Percentiles rank a stretch among this genome's conserved stretches.
Evolutionary conservation across 2,797 vertebrate species (phyloP).

Genomic region (Alfaro cultratus): DNA sequence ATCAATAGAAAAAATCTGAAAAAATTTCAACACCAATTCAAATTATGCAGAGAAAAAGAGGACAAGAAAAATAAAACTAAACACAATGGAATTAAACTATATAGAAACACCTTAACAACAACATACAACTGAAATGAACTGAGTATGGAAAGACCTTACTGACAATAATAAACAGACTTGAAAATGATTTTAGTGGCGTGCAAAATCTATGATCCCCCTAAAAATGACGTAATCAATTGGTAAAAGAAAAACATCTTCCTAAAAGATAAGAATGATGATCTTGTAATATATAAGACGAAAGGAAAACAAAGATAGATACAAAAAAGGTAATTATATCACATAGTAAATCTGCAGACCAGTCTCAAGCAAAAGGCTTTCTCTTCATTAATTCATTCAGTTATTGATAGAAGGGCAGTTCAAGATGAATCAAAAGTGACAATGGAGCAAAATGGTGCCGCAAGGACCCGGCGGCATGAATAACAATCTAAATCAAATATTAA

Average conservation of each 20-base stretch:
- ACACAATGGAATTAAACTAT: background rate
- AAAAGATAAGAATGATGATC: background rate
- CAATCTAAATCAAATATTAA: constrained; percentile 72
- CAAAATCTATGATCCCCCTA: background rate
- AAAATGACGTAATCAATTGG: background rate
- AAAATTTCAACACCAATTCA: background rate
- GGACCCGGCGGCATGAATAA: constrained; percentile 60
- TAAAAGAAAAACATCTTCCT: background rate
- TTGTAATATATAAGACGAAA: background rate
- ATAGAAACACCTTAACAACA: background rate
- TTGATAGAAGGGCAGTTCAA: constrained; percentile 41
- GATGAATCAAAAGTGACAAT: constrained; percentile 58
- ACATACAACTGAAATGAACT: background rate
- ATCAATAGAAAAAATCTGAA: background rate
- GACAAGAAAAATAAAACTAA: background rate
- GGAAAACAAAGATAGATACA: background rate
- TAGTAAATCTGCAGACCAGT: background rate
- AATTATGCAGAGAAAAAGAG: background rate
- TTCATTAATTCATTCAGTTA: constrained; percentile 38
- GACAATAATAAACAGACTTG: background rate
- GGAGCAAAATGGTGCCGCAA: constrained; percentile 43
- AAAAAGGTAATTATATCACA: constrained; percentile 2
- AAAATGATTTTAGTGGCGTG: background rate
- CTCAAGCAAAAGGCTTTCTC: constrained; percentile 3
- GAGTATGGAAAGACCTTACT: background rate